phyloP scores from a whole-genome alignment of 1,140 invertebrate genomes.

The Caenorhabditis inopinata region DNA sequence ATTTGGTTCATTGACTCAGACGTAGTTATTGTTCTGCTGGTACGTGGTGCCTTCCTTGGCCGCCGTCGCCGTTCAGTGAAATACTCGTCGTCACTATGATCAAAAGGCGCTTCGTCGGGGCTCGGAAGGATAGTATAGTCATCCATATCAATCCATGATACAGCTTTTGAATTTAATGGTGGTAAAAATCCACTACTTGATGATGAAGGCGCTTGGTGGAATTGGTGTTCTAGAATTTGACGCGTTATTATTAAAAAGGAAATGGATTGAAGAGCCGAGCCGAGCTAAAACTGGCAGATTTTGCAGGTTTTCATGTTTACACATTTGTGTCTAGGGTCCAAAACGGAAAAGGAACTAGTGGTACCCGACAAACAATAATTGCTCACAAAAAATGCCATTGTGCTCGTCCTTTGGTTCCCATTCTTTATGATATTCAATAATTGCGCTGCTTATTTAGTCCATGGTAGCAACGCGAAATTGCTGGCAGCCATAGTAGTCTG shows the following conservation, averaged over 20 bases:
- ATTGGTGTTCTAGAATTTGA: slow-evolving; percentile 21
- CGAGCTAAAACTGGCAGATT: neutral
- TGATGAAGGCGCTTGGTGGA: slow-evolving; percentile 8
- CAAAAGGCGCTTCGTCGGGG: slow-evolving; percentile 21
- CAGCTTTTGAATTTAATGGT: slow-evolving; percentile 18
- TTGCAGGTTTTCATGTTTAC: slow-evolving; percentile 1
- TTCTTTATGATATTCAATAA: slow-evolving; percentile 31
- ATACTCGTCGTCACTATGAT: slow-evolving; percentile 15
- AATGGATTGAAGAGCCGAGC: too few species aligned
- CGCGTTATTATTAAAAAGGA: neutral
- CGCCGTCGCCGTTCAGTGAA: neutral
- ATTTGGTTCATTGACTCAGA: slow-evolving; percentile 14
- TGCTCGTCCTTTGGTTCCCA: slow-evolving; percentile 28
- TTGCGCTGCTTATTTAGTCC: slow-evolving; percentile 12
- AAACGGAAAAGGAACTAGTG: neutral
- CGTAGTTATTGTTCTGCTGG: neutral
- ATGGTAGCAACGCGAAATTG: neutral
- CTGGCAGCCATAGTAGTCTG: neutral
- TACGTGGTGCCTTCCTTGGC: neutral
- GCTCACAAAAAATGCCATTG: slow-evolving; percentile 18
- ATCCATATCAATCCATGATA: slow-evolving; percentile 40
- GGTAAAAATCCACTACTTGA: slow-evolving; percentile 16
- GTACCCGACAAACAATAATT: slow-evolving; percentile 21
- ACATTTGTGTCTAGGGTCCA: neutral
- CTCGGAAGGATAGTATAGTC: slow-evolving; percentile 21